Evolutionary conservation across 2,888 invertebrate genomes (phyloP).

Genomic region (Meganola albula): DNA sequence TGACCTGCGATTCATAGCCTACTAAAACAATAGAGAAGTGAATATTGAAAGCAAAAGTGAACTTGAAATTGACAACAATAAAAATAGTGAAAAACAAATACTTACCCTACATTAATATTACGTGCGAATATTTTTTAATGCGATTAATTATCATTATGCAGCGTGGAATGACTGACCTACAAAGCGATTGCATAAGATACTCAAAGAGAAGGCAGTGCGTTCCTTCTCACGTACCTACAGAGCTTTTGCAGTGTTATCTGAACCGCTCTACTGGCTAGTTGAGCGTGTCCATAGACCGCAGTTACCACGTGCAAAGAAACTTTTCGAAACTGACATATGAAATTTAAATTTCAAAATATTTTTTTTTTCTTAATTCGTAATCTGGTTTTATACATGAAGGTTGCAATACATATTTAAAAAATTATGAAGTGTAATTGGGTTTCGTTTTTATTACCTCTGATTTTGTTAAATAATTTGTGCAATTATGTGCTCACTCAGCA

Average conservation of each 20-base stretch:
- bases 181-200: slow-evolving; percentile 27
- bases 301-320: slow-evolving; percentile 15
- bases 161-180: slow-evolving; percentile 25
- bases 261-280: slow-evolving; percentile 28
- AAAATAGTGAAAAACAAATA: too few relatives aligned
- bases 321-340: slow-evolving; percentile 12
- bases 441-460: slow-evolving; percentile 6
- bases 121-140: background rate
- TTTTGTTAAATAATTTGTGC: slow-evolving; percentile 13
- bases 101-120: background rate
- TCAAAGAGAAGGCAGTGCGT: slow-evolving; percentile 27
- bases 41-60: too few relatives aligned
- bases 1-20: too few relatives aligned
- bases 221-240: slow-evolving; percentile 24
- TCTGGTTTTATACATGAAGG: slow-evolving; percentile 2
- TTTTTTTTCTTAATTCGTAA: too few relatives aligned
- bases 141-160: background rate
- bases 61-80: too few relatives aligned
- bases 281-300: slow-evolving; percentile 20
- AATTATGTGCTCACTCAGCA: slow-evolving; percentile 16
- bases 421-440: slow-evolving; percentile 20
- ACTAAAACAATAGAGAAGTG: too few relatives aligned
- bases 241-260: slow-evolving; percentile 30
- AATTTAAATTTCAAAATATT: slow-evolving; percentile 19
- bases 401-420: slow-evolving; percentile 7